Evolutionary conservation across 2,888 invertebrate genomes (phyloP).

Genomic region (Pterostichus madidus): DNA sequence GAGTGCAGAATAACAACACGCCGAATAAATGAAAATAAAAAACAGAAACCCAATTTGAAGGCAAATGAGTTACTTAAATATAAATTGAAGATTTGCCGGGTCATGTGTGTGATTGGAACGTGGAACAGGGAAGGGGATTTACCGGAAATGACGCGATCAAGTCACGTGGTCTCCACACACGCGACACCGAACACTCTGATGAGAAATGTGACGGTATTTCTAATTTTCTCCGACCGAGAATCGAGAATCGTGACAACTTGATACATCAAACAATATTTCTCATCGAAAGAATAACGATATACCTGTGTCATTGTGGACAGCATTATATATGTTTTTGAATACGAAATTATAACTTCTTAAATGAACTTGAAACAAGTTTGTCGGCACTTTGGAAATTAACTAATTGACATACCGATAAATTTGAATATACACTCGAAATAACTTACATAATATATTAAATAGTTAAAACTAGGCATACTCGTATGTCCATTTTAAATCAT

Average conservation of each 20-base stretch:
- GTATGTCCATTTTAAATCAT: no score
- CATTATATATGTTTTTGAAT: no score
- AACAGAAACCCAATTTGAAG: slow-evolving; percentile 73
- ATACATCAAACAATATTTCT: neutral
- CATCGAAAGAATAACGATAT: neutral
- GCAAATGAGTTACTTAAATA: slow-evolving; percentile 74
- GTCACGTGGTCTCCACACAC: slow-evolving; percentile 44
- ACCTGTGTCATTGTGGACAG: no score
- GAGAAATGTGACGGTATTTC: slow-evolving; percentile 50
- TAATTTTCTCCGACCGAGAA: slow-evolving; percentile 66
- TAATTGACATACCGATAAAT: no score
- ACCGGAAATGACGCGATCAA: slow-evolving; percentile 61
- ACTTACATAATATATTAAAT: no score
- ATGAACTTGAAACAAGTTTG: no score
- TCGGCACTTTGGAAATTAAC: no score
- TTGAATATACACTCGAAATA: no score
- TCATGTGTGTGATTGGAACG: slow-evolving; percentile 66
- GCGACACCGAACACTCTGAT: slow-evolving; percentile 46
- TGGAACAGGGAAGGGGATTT: slow-evolving; percentile 50
- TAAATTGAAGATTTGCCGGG: slow-evolving; percentile 72
- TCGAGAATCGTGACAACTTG: slow-evolving; percentile 23
- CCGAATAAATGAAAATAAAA: slow-evolving; percentile 71
- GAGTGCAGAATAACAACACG: slow-evolving; percentile 59
- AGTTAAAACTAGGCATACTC: no score
- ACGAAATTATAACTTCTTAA: no score